Conservation (phyloP, 1,140 invertebrate genomes). For the Adelges cooleyi region DNA sequence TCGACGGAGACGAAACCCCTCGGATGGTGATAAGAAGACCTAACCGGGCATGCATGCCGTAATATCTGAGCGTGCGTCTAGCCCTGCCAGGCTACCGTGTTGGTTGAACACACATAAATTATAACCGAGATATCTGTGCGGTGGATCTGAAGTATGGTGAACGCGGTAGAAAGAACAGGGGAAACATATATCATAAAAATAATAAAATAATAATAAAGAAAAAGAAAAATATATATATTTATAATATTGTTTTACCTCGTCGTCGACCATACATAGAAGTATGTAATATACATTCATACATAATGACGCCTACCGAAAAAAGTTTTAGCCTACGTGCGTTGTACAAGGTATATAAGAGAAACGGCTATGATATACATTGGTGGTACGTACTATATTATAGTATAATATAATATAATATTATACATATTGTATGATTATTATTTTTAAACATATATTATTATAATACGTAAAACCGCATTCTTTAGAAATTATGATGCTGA, state of each 20-base stretch:
- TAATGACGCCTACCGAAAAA: constrained; percentile 28
- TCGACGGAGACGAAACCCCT: constrained; percentile 10
- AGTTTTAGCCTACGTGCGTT: constrained; percentile 22
- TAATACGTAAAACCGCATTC: constrained; percentile 18
- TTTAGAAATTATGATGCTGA: constrained; percentile 10
- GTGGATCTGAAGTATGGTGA: constrained; percentile 26
- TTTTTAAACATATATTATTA: too few species aligned
- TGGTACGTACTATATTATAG: too few species aligned
- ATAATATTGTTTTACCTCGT: constrained; percentile 14
- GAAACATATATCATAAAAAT: constrained; percentile 27
- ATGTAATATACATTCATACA: too few species aligned
- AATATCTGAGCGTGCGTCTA: constrained; percentile 10
- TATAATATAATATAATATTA: too few species aligned
- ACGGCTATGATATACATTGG: too few species aligned
- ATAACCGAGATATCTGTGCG: constrained; percentile 17
- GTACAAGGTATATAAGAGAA: constrained; percentile 10
- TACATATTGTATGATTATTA: too few species aligned
- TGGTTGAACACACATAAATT: constrained; percentile 26
- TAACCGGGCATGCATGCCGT: too few species aligned
- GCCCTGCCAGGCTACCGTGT: constrained; percentile 14
- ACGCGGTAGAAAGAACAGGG: constrained; percentile 12
- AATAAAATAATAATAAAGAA: neutral
- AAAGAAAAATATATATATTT: neutral
- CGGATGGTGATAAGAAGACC: constrained; percentile 20
- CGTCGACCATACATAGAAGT: constrained; percentile 10